Conservation (phyloP, 2,888 invertebrate species). For the Drosophila kanekoi region DNA sequence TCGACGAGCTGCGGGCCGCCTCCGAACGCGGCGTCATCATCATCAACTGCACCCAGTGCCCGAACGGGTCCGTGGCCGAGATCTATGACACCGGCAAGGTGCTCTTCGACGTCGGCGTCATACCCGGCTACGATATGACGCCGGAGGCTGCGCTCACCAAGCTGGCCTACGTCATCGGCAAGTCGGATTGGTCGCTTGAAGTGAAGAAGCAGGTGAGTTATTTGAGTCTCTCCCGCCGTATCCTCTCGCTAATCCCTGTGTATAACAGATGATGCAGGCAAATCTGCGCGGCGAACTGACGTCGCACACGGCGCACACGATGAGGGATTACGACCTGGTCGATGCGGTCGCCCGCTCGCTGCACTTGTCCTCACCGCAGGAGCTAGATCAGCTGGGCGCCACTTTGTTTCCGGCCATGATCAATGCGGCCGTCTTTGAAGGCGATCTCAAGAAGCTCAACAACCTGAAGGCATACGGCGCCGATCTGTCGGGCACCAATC, state of each 20-base stretch:
- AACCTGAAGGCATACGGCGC: slow-evolving; percentile 87
- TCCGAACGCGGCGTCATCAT: slow-evolving; percentile 92
- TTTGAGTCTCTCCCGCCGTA: neutral
- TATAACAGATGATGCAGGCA: slow-evolving; percentile 89
- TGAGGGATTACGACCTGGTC: slow-evolving; percentile 86
- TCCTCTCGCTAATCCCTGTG: neutral
- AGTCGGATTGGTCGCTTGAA: slow-evolving; percentile 88
- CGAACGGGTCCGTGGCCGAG: slow-evolving; percentile 91
- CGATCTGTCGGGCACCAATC: slow-evolving; percentile 90
- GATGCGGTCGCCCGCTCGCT: slow-evolving; percentile 87
- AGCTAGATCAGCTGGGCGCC: slow-evolving; percentile 86
- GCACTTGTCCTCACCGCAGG: slow-evolving; percentile 86
- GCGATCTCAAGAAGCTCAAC: slow-evolving; percentile 86
- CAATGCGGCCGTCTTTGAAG: slow-evolving; percentile 87
- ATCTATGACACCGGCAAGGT: slow-evolving; percentile 94
- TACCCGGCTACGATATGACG: slow-evolving; percentile 87
- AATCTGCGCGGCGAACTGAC: slow-evolving; percentile 94
- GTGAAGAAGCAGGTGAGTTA: slow-evolving; percentile 88
- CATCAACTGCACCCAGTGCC: slow-evolving; percentile 96
- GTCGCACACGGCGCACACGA: slow-evolving; percentile 73
- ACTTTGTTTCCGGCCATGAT: slow-evolving; percentile 90
- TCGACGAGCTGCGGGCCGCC: slow-evolving; percentile 90
- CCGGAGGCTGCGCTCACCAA: slow-evolving; percentile 97
- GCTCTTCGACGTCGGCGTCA: slow-evolving; percentile 79
- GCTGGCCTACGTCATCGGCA: slow-evolving; percentile 94